Evolutionary conservation across 1,140 invertebrate species (phyloP), one percentile per base, ranked within the genome.

Genomic region (Hyphantria cunea): DNA sequence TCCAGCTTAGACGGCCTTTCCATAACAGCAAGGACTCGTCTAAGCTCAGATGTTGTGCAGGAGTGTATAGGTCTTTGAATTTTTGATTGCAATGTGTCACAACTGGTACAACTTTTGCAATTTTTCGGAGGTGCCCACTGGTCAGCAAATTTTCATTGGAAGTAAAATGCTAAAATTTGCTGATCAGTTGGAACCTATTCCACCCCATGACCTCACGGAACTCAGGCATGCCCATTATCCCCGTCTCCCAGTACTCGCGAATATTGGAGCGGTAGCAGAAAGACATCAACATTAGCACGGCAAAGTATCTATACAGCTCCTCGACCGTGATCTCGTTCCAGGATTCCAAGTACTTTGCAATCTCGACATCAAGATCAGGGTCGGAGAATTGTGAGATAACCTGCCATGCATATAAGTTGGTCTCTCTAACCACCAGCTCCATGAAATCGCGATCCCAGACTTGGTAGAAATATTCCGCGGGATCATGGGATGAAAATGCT

Each of bases 41-140:
- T 32, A 76, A 13, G 11, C 53, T 55, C 0, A 74, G 49, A 47
- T 78, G 68, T 67, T 67, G 70, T 8, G 32, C 17, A 17, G 68
- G 34, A 41, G n/a, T 17, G 12, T 48, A 48, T 12, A 48, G 2
- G 6, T 10, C 6, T 15, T 15, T 6, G 49, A 75, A 78, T 25
- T 66, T 65, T 0, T 6, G 3, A 42, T 78, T 76, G 3, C 72
- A 17, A 37, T 76, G 67, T 12, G 58, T 25, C 15, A 66, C 15
- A 12, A 78, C 42, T 13, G 72, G 70, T 10, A 59, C 49, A 5
- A 75, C 31, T 45, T 75, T 77, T 60, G 62, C 70, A 15, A 75
- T 14, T 54, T 71, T 77, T 1, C 41, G 41, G 25, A 33, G 17
- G 3, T 41, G 33, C 14, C 1, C 3, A n/a, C 17, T 7, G 6